Evolutionary conservation across 2,797 vertebrate genomes (phyloP).

Genomic region (Poecilia gillii): DNA sequence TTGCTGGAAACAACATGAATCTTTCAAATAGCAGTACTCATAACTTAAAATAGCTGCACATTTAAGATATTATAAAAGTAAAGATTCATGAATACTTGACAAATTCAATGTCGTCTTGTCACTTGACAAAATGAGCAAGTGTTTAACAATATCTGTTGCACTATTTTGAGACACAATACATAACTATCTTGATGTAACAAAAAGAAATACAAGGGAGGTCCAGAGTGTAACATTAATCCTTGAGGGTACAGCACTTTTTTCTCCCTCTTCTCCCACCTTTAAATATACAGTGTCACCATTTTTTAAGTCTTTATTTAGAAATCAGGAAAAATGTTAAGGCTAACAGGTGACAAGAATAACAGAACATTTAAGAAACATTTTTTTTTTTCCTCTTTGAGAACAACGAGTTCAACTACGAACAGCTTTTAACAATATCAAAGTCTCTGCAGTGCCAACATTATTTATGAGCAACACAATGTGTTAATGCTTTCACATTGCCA

Average conservation of each 20-base stretch:
- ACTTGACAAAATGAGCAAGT: conserved; percentile 53
- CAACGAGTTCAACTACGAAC: conserved; percentile 21
- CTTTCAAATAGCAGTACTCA: conserved; percentile 74
- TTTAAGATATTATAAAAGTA: conserved; percentile 72
- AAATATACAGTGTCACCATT: conserved; percentile 51
- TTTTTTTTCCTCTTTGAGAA: conserved; percentile 29
- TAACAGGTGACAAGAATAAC: conserved; percentile 72
- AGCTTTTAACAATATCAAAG: conserved; percentile 44
- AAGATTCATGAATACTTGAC: conserved; percentile 74
- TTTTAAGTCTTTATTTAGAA: conserved; percentile 36
- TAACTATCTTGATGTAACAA: conserved; percentile 63
- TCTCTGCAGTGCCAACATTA: conserved; percentile 54
- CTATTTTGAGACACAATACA: conserved; percentile 62
- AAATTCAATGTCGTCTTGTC: conserved; percentile 53
- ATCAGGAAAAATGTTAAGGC: conserved; percentile 60
- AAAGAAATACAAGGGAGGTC: conserved; percentile 66
- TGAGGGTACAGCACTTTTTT: conserved; percentile 65
- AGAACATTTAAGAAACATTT: conserved; percentile 62
- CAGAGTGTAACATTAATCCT: conserved; percentile 70
- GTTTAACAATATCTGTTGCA: conserved; percentile 63
- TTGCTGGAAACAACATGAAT: conserved; percentile 74
- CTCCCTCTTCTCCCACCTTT: conserved; percentile 29
- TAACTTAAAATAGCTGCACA: conserved; percentile 80
- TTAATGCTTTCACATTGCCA: conserved; percentile 57
- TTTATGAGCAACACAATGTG: conserved; percentile 51